Evolutionary conservation across 2,888 invertebrate genomes (phyloP).

Genomic region (Dichetophora obliterata): DNA sequence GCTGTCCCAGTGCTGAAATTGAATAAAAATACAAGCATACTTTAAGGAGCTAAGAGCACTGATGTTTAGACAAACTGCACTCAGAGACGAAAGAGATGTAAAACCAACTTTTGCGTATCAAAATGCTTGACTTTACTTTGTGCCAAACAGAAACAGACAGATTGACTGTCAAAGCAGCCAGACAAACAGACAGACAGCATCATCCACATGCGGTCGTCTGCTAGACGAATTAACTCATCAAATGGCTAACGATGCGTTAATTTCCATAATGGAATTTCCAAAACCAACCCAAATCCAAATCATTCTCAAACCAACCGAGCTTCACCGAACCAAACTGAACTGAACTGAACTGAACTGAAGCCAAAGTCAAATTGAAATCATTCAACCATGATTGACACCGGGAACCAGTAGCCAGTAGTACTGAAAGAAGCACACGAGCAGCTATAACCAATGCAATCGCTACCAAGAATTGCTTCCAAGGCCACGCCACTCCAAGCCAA

Average conservation of each 20-base stretch:
- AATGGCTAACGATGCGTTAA: slow-evolving; percentile 63
- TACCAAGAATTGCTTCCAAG: neutral
- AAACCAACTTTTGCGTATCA: slow-evolving; percentile 39
- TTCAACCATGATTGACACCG: slow-evolving; percentile 44
- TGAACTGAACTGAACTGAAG: slow-evolving; percentile 11
- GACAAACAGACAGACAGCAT: slow-evolving; percentile 13
- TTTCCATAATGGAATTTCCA: slow-evolving; percentile 60
- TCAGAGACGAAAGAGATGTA: neutral
- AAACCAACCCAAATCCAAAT: slow-evolving; percentile 40
- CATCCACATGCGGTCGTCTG: slow-evolving; percentile 52
- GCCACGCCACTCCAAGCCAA: neutral
- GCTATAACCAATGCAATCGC: neutral
- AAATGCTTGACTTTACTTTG: slow-evolving; percentile 43
- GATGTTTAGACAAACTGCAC: too few species aligned
- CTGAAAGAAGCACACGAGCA: neutral
- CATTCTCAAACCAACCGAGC: neutral
- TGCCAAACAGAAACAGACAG: slow-evolving; percentile 5
- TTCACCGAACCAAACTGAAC: neutral
- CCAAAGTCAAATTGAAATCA: slow-evolving; percentile 53
- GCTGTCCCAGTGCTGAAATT: neutral
- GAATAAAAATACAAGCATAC: neutral
- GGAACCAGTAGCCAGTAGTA: neutral
- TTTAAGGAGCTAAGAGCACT: neutral
- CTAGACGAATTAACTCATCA: slow-evolving; percentile 59
- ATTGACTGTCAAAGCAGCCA: slow-evolving; percentile 17